Evolutionary conservation across 2,797 vertebrate species (phyloP), one percentile per base, ranked within the genome.

Genomic region (Galaxias olidus): DNA sequence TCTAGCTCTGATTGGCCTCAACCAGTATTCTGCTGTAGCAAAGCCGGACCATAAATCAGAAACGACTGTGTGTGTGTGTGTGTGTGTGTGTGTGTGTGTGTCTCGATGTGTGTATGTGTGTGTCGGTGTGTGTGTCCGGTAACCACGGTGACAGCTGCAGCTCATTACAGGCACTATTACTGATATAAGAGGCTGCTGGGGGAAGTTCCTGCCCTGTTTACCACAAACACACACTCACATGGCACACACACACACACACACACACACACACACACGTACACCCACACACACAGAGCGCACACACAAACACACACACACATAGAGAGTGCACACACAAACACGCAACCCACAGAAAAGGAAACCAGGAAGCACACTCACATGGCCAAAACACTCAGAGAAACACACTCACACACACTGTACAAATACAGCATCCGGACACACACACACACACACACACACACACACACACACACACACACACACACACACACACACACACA

Each of bases 111-210:
- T 20, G 63, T 17, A 43, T 18, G 14, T 42, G 44, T 55, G 63
- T 40, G 53, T 56, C 14, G 13, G 53, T n/a, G n/a, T 58, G 53
- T 50, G 30, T 30, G 30, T 30, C 30, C 86, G 91, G 90, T 89
- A 91, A 92, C 88, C 92, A 83, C 87, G 92, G 89, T 90, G 91
- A 91, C 95, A 97, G 95, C 96, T 97, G 95, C 92, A 95, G 94
- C 92, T 93, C 92, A 94, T 96, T 96, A 96, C 92, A 90, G 90
- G 87, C 90, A 89, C 89, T 90, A 94, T 92, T 94, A 92, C 91
- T 92, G 92, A 94, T 95, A 73, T 76, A 90, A 90, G 86, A 85
- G 90, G 89, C 90, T 92, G 88, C 87, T 87, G 81, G 89, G 90
- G 89, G 89, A 91, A 93, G 90, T 92, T 93, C 93, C 91, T 92